Conservation (phyloP, 2,113 vertebrate species). For the Aviceda subcristata region DNA sequence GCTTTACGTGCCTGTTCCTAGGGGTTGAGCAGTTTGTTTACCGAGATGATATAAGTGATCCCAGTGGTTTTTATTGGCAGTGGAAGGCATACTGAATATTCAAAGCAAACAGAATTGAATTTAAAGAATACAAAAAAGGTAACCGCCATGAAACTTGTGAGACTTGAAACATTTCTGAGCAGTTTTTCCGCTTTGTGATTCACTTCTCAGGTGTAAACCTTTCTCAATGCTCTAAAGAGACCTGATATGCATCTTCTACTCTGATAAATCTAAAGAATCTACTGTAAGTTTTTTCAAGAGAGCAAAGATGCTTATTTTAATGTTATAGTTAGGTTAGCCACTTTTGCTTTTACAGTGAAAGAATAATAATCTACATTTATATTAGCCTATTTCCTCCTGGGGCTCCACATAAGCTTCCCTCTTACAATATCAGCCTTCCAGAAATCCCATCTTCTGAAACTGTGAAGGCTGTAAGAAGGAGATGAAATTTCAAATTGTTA, state of each 20-base stretch:
- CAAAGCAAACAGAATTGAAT: conserved; percentile 31
- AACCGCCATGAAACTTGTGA: background rate
- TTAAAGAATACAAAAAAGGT: conserved; percentile 10
- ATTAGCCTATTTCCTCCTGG: background rate
- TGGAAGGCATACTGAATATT: conserved; percentile 20
- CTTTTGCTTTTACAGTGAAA: background rate
- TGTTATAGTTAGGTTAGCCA: background rate
- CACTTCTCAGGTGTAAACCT: background rate
- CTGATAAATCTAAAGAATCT: background rate
- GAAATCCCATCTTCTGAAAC: background rate
- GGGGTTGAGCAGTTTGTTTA: conserved; percentile 33
- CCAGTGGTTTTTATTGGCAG: conserved; percentile 46
- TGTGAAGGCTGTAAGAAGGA: background rate
- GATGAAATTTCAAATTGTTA: background rate
- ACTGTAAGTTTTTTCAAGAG: background rate
- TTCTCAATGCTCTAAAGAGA: background rate
- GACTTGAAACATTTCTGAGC: background rate
- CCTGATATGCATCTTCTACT: background rate
- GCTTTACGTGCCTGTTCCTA: background rate
- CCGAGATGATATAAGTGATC: conserved; percentile 42
- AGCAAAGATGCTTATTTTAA: background rate
- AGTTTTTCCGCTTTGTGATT: background rate
- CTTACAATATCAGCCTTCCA: background rate
- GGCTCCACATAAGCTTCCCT: background rate
- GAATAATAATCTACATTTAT: background rate